Conservation (phyloP, 2,113 vertebrate species). For the Astatoreochromis straeleni region DNA sequence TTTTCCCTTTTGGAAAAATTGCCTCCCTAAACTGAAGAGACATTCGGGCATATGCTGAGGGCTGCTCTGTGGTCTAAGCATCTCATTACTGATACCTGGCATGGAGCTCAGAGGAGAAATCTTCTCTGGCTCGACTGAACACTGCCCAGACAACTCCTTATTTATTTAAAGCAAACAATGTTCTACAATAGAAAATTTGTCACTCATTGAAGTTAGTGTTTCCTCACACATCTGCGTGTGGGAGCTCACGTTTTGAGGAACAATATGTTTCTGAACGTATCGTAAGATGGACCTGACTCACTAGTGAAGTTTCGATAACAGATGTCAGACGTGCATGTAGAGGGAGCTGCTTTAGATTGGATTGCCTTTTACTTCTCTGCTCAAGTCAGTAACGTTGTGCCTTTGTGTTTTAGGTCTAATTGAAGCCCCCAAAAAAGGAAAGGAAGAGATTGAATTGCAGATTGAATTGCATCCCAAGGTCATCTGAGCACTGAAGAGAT, state of each 20-base stretch:
- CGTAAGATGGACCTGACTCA: background rate
- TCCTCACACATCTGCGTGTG: background rate
- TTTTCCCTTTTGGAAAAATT: slow-evolving; percentile 22
- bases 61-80: slow-evolving; percentile 1
- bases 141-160: background rate
- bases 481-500: slow-evolving; percentile 31
- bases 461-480: slow-evolving; percentile 67
- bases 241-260: background rate
- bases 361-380: slow-evolving; percentile 22
- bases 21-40: slow-evolving; percentile 46
- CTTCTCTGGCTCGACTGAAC: slow-evolving; percentile 4
- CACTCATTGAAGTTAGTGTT: background rate
- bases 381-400: slow-evolving; percentile 51
- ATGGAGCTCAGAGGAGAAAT: slow-evolving; percentile 16
- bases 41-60: slow-evolving; percentile 8
- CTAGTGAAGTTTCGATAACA: background rate
- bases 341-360: slow-evolving; percentile 18
- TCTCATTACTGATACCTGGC: slow-evolving; percentile 49
- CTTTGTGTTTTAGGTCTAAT: slow-evolving; percentile 56
- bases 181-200: background rate
- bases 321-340: background rate
- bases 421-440: slow-evolving; percentile 28
- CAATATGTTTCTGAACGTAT: background rate
- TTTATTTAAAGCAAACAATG: background rate
- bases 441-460: slow-evolving; percentile 54